Evolutionary conservation across 2,888 invertebrate genomes (phyloP).

Genomic region (Calliphora vomitoria): DNA sequence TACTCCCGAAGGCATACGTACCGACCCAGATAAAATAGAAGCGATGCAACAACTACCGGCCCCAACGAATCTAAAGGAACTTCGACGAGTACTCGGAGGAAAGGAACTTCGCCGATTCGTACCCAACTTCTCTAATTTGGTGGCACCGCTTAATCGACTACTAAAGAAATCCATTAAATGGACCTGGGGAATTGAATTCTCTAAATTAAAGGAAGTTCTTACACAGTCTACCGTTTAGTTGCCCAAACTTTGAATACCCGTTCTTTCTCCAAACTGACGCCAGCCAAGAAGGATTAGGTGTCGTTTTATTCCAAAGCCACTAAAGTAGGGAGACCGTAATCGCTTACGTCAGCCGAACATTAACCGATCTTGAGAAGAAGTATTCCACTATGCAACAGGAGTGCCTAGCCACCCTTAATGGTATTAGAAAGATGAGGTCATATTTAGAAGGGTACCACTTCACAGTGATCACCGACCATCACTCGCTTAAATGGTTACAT

Average conservation of each 20-base stretch:
- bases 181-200: background rate
- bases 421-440: background rate
- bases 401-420: constrained; percentile 6
- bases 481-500: constrained; percentile 66
- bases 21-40: background rate
- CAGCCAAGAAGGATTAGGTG: background rate
- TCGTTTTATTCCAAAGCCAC: background rate
- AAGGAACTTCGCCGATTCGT: background rate
- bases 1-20: background rate
- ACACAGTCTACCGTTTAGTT: background rate
- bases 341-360: background rate
- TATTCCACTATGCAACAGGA: too few species aligned
- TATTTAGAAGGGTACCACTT: constrained; percentile 28
- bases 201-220: background rate
- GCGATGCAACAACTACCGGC: constrained; percentile 6
- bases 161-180: background rate
- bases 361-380: background rate
- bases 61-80: constrained; percentile 5
- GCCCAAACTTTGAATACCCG: background rate
- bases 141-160: background rate
- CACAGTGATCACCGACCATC: constrained; percentile 50
- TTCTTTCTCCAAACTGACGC: background rate
- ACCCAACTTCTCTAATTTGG: too few species aligned
- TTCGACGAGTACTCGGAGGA: constrained; percentile 1
- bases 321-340: too few species aligned